Evolutionary conservation across 2,113 vertebrate genomes (phyloP).

Genomic region (Sylvicapra grimmia): DNA sequence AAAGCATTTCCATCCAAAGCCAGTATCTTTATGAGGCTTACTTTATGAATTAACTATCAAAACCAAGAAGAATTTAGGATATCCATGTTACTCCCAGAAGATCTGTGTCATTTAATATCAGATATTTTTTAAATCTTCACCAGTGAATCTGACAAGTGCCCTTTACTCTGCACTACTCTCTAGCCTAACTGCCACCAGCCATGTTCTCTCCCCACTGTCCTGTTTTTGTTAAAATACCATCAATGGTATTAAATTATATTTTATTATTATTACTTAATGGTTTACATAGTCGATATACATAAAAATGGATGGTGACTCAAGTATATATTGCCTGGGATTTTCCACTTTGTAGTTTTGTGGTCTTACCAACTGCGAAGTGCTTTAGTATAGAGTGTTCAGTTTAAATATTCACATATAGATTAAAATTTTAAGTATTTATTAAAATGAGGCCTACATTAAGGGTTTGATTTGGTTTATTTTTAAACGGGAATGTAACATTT

Average conservation of each 20-base stretch:
- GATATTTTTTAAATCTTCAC: background rate
- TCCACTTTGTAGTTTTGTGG: constrained; percentile 3
- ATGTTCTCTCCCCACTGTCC: background rate
- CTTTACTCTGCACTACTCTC: background rate
- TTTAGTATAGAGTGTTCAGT: background rate
- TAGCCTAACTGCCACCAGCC: background rate
- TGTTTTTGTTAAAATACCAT: constrained; percentile 21
- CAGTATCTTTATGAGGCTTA: background rate
- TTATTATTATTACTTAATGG: background rate
- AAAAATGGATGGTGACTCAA: background rate
- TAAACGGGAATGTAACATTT: background rate
- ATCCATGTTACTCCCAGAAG: background rate
- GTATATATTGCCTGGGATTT: constrained; percentile 1
- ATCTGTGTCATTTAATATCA: background rate
- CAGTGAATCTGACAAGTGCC: background rate
- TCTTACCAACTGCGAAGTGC: background rate
- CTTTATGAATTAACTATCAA: constrained; percentile 6
- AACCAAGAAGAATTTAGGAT: constrained; percentile 17
- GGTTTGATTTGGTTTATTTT: constrained; percentile 3
- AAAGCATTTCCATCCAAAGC: background rate
- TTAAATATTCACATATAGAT: constrained; percentile 2
- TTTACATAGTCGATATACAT: background rate
- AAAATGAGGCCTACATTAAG: background rate
- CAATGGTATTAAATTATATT: background rate
- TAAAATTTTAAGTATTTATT: constrained; percentile 21